A percentile compares a stretch with the other conserved stretches of the same genome.
These are phyloP conservation scores for Agapetus fuscipes DNA, from an alignment of 2,888 invertebrate genomes.

Conservation along the genomic window DNA sequence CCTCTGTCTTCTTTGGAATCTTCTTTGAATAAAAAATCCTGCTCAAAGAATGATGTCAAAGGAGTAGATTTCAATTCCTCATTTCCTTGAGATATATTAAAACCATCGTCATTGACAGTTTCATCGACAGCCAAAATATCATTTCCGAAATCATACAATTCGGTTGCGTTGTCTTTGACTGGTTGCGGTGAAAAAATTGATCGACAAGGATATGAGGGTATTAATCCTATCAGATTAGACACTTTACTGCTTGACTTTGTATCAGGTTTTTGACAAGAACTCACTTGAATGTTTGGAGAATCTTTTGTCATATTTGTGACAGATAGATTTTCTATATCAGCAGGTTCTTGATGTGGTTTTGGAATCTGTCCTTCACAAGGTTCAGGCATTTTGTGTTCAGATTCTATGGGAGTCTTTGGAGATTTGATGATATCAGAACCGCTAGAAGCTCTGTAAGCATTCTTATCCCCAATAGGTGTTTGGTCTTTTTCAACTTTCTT, in stretches of 20 bases:
- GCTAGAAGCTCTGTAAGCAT: constrained; percentile 3
- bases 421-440: constrained; percentile 36
- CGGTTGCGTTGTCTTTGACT: constrained; percentile 44
- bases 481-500: constrained; percentile 5
- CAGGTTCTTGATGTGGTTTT: constrained; percentile 9
- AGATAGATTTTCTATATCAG: constrained; percentile 22
- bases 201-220: constrained; percentile 40
- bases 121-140: constrained; percentile 53
- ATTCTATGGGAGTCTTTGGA: constrained; percentile 36
- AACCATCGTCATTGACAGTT: constrained; percentile 50
- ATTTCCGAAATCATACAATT: constrained; percentile 53
- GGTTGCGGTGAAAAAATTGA: constrained; percentile 66
- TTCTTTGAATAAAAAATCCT: constrained; percentile 59
- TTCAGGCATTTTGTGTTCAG: constrained; percentile 16
- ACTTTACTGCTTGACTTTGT: constrained; percentile 35
- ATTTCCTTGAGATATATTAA: constrained; percentile 49
- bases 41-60: constrained; percentile 51
- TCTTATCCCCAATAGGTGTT: constrained; percentile 2
- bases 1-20: constrained; percentile 73
- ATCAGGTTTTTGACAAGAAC: no score
- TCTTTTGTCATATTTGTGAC: no score
- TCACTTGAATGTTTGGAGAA: no score
- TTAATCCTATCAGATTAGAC: constrained; percentile 5
- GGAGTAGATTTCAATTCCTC: constrained; percentile 52
- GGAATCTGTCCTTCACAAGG: constrained; percentile 16